Evolutionary conservation across 2,113 vertebrate species (phyloP).

Genomic region (Hyla sarda): DNA sequence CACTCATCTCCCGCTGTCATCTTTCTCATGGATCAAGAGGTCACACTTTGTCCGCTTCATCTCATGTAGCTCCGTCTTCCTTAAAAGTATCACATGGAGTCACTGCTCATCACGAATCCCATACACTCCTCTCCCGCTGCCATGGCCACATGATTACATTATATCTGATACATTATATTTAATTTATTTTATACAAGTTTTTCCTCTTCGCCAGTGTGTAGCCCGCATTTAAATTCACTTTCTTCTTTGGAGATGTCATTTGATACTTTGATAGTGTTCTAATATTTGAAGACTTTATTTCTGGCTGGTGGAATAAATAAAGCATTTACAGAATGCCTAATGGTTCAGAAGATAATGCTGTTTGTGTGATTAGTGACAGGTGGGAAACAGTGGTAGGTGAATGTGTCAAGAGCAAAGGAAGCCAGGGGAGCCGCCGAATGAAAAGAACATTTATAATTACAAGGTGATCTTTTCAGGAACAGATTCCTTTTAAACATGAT

Average conservation of each 20-base stretch:
- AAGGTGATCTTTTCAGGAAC: constrained; percentile 58
- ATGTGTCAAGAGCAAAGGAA: constrained; percentile 45
- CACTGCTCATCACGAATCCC: background rate
- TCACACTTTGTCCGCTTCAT: background rate
- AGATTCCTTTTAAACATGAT: constrained; percentile 48
- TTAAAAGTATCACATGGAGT: background rate
- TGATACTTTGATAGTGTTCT: constrained; percentile 41
- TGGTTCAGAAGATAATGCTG: constrained; percentile 60
- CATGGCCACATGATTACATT: background rate
- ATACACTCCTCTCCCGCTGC: background rate
- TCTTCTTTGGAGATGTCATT: constrained; percentile 32
- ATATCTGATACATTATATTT: background rate
- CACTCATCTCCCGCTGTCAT: background rate
- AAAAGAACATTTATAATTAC: constrained; percentile 60
- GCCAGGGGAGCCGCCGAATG: constrained; percentile 22
- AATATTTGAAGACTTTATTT: constrained; percentile 55
- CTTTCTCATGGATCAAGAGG: background rate
- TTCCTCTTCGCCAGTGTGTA: background rate
- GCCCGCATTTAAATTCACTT: constrained; percentile 4
- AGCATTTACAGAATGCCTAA: constrained; percentile 57
- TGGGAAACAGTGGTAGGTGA: constrained; percentile 57
- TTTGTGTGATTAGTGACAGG: constrained; percentile 64
- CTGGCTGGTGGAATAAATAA: constrained; percentile 57
- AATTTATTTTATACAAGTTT: background rate
- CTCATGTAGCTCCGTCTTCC: background rate